Conservation (phyloP, 1,140 invertebrate genomes). For the Drosophila simulans region DNA sequence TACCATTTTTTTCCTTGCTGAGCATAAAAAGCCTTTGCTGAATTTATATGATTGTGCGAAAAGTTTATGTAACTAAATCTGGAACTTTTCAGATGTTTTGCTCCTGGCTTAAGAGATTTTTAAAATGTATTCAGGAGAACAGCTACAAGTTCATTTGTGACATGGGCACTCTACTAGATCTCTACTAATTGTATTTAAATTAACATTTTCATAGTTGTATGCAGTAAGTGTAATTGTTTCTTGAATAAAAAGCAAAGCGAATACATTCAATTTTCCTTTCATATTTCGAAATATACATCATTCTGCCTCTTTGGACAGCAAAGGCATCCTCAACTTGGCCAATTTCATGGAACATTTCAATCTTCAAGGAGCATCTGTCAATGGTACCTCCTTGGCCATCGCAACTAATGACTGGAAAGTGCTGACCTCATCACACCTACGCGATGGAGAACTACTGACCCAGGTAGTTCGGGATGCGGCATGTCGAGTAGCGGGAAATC, state of each 20-base stretch:
- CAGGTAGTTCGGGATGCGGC: constrained; percentile 35
- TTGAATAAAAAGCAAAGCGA: too few species aligned
- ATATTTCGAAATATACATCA: too few species aligned
- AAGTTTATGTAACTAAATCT: too few species aligned
- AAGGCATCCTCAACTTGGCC: constrained; percentile 4
- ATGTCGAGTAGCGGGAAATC: constrained; percentile 73
- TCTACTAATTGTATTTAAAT: not conserved
- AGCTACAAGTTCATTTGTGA: not conserved
- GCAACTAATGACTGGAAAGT: constrained; percentile 53
- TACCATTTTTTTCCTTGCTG: not conserved
- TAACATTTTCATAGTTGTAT: too few species aligned
- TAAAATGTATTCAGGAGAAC: too few species aligned
- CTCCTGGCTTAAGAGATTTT: too few species aligned
- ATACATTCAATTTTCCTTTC: too few species aligned
- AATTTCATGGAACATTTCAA: constrained; percentile 67
- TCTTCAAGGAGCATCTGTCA: constrained; percentile 27
- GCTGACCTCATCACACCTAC: constrained; percentile 66
- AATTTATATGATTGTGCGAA: too few species aligned
- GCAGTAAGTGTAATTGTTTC: not conserved
- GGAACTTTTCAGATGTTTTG: too few species aligned
- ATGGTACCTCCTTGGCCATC: constrained; percentile 22
- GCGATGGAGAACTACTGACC: not conserved
- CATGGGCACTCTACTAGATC: not conserved
- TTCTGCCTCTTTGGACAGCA: not conserved
- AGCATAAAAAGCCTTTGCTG: not conserved